A percentile compares a stretch with the other conserved stretches of the same genome.
Conservation (phyloP, 1,140 invertebrate genomes). For the Zaprionus kolodkinae region DNA sequence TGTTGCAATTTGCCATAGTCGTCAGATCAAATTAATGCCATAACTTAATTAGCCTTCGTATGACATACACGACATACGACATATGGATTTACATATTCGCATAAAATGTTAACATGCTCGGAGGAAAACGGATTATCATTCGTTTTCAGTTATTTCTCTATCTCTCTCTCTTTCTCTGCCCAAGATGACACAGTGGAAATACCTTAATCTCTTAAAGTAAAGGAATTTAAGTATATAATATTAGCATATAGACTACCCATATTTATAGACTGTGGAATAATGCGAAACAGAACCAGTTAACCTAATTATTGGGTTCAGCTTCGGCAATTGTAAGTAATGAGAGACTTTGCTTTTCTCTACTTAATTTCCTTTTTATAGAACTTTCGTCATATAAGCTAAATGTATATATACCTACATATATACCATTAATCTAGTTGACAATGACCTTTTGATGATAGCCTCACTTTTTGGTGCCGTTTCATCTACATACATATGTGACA, state of each 20-base stretch:
- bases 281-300: neutral
- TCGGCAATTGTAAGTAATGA: neutral
- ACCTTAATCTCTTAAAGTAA: neutral
- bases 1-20: slow-evolving; percentile 69
- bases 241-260: no score
- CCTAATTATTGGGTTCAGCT: neutral
- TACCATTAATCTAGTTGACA: slow-evolving; percentile 9
- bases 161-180: neutral
- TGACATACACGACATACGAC: slow-evolving; percentile 3
- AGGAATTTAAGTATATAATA: no score
- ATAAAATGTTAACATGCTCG: neutral
- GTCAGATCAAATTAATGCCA: slow-evolving; percentile 79
- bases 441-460: slow-evolving; percentile 2
- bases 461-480: neutral
- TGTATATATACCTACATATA: neutral
- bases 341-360: neutral
- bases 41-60: slow-evolving; percentile 71
- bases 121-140: slow-evolving; percentile 5
- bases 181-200: neutral
- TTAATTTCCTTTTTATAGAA: neutral
- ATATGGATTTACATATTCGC: slow-evolving; percentile 34
- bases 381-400: neutral
- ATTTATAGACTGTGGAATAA: neutral
- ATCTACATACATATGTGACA: neutral
- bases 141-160: neutral